Conservation (phyloP, 2,797 vertebrate genomes). For the Antrozous pallidus region DNA sequence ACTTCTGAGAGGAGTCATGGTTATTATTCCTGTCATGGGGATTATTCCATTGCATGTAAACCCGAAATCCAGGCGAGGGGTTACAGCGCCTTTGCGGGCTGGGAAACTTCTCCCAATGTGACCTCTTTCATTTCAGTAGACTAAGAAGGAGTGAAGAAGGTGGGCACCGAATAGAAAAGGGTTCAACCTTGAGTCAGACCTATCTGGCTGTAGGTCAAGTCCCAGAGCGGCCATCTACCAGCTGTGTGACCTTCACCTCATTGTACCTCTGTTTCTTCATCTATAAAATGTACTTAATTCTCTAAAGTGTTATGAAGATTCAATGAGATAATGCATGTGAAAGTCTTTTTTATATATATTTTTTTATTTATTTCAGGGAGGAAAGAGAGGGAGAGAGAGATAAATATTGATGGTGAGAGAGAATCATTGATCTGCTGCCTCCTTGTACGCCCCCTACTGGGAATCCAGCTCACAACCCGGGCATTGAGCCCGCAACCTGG, state of each 20-base stretch:
- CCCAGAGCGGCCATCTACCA: neutral
- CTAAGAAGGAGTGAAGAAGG: neutral
- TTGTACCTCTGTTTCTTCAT: neutral
- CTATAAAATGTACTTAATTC: neutral
- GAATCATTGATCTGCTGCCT: neutral
- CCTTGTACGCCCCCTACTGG: neutral
- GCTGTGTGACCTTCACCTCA: neutral
- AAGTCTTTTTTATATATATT: neutral
- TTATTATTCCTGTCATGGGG: slow-evolving; percentile 3
- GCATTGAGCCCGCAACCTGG: neutral
- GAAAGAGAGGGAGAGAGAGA: neutral
- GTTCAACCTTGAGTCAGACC: neutral
- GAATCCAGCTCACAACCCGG: neutral
- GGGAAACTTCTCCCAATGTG: neutral
- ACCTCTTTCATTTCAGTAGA: neutral
- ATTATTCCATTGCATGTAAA: neutral
- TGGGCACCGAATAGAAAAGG: neutral
- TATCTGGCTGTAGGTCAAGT: neutral
- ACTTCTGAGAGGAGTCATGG: neutral
- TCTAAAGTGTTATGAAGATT: neutral
- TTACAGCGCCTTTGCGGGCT: neutral
- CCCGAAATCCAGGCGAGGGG: neutral
- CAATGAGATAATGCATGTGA: neutral
- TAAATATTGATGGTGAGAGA: neutral
- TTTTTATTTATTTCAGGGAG: neutral